Base-by-base conservation (phyloP, 2,797 vertebrate genomes). In the Gymnocypris eckloni region DNA sequence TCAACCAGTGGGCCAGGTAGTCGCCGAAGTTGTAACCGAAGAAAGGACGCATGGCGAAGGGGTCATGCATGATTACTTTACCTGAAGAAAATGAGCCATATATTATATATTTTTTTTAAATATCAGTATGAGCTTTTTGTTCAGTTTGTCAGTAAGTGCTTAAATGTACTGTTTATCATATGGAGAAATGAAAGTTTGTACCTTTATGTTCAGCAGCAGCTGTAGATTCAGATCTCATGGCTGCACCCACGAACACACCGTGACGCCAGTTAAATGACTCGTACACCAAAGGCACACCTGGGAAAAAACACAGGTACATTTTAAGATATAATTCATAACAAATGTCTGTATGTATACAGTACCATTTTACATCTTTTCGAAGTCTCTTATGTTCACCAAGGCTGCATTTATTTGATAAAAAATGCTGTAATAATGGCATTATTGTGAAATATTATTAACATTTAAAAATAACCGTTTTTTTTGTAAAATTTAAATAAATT, bases 181-280 rank as follows among this genome's bases (percentile, higher is more conserved):
- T 66, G 8, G 43, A 48, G 37, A 13, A 59, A 22, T 82, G 0
- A 67, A 37, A 39, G 18, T 54, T 28, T 6, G 20, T 90, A 98
- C 97, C 97, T 95, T 97, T 94, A 90, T 98, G 96, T 86, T 98
- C 97, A 59, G 97, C 97, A 0, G 97, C 97, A n/a, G 97, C 97
- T 0, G 97, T 98, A 79, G 97, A 95, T 86, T 98, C 97, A 0
- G 97, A 98, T 86, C 97, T 96, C 97, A 98, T 98, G 72, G 97
- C 92, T 0, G 97, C 97, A 66, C 97, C 97, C 22, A 98, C 95
- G 88, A 98, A 98, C 52, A 98, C 97, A 0, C 97, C 97, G 0
- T 98, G 97, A 70, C 95, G 94, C 97, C 97, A 98, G 92, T 81
- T 97, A 91, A 97, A 98, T 12, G 96, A 95, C 89, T 98, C 97